A percentile compares a stretch with the other conserved stretches of the same genome.
phyloP scores from a whole-genome alignment of 2,888 invertebrate species.

The Ecdyonurus torrentis region DNA sequence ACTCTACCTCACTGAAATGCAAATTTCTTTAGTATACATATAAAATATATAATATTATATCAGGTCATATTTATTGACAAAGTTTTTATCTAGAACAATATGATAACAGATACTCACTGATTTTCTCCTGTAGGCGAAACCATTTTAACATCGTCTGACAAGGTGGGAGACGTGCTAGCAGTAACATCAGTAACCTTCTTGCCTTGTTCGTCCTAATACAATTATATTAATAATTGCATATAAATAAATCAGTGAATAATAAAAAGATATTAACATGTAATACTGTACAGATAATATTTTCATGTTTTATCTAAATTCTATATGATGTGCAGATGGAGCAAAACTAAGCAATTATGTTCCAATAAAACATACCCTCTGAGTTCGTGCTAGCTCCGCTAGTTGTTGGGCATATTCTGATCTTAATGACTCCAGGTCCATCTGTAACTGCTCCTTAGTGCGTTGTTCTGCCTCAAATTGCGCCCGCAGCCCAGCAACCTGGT shows the following conservation, averaged over 20 bases:
- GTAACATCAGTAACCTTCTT: neutral
- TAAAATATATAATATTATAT: neutral
- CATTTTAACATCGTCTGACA: neutral
- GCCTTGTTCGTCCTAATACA: neutral
- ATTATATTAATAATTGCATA: neutral
- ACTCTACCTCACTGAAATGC: neutral
- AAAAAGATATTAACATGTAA: too few relatives aligned
- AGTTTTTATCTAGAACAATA: neutral
- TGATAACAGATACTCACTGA: neutral
- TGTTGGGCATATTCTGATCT: constrained; percentile 35
- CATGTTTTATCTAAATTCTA: neutral
- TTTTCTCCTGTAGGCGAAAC: neutral
- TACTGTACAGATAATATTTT: too few relatives aligned
- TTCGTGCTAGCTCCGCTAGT: constrained; percentile 31
- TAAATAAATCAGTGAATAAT: neutral
- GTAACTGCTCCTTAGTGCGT: constrained; percentile 35
- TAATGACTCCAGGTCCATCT: constrained; percentile 38
- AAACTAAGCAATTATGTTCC: neutral
- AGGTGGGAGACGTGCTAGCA: neutral
- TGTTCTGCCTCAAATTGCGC: constrained; percentile 39
- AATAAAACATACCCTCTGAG: constrained; percentile 10
- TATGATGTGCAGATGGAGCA: too few relatives aligned
- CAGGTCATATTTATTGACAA: neutral
- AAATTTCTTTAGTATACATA: neutral
- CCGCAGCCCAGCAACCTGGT: constrained; percentile 21